phyloP scores from a whole-genome alignment of 2,888 invertebrate genomes.

The Heliconius ethilla region DNA sequence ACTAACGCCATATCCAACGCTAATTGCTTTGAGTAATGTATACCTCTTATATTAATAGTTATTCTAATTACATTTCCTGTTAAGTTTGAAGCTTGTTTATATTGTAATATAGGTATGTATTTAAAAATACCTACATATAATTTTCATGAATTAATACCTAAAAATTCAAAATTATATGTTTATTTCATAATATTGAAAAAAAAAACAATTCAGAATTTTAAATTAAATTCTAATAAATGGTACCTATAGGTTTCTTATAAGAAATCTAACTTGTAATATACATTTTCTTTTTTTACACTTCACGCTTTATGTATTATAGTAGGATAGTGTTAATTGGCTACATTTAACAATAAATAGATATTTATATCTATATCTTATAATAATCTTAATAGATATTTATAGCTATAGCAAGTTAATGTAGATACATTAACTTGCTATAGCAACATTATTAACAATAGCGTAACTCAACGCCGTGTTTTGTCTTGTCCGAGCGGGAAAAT shows the following conservation, averaged over 20 bases:
- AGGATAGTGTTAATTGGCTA: neutral
- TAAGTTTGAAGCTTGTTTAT: neutral
- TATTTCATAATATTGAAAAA: neutral
- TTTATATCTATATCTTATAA: too few species aligned
- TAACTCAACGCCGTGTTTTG: neutral
- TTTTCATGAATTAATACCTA: too few species aligned
- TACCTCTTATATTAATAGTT: slow-evolving; percentile 42
- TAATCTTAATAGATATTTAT: too few species aligned
- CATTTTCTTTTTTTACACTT: neutral
- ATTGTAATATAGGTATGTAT: neutral
- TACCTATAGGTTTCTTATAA: neutral
- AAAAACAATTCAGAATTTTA: neutral
- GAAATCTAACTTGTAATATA: neutral
- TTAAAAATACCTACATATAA: too few species aligned
- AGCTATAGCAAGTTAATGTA: too few species aligned
- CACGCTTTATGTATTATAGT: neutral
- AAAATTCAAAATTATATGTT: too few species aligned
- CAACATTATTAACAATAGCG: too few species aligned
- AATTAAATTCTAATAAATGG: neutral
- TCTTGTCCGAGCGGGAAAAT: neutral
- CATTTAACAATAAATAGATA: neutral
- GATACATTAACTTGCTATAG: too few species aligned
- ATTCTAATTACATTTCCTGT: slow-evolving; percentile 26
- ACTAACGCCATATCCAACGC: slow-evolving; percentile 47
- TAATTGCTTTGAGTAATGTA: slow-evolving; percentile 47